Conservation (phyloP, 2,888 invertebrate genomes). For the Eucera pruinosa region DNA sequence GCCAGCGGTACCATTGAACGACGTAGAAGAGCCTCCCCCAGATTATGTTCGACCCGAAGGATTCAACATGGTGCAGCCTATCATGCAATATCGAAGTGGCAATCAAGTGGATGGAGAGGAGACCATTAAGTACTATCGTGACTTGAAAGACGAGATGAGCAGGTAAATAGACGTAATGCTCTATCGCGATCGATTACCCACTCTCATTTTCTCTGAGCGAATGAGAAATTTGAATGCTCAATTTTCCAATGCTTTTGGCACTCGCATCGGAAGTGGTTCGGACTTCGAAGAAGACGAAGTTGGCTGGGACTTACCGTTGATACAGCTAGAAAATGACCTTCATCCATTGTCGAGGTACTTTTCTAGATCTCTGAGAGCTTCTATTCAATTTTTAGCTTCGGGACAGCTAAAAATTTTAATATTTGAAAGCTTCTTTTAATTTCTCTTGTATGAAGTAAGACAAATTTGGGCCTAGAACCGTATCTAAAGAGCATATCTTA, state of each 20-base stretch:
- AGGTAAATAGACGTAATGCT: constrained; percentile 80
- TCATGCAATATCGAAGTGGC: constrained; percentile 82
- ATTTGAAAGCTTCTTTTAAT: too few relatives aligned
- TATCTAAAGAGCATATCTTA: too few relatives aligned
- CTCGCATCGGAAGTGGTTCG: constrained; percentile 84
- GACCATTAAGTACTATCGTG: constrained; percentile 80
- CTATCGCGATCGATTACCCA: background rate
- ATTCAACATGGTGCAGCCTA: constrained; percentile 87
- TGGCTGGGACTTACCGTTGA: constrained; percentile 87
- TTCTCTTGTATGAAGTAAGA: too few relatives aligned
- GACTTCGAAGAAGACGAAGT: constrained; percentile 86
- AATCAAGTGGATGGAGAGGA: constrained; percentile 80
- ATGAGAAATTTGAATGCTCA: constrained; percentile 76
- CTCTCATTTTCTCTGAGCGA: constrained; percentile 13
- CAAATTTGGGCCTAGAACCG: too few relatives aligned
- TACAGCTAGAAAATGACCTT: constrained; percentile 84
- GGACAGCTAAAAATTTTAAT: background rate
- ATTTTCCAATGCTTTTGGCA: constrained; percentile 82
- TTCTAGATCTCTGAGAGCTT: constrained; percentile 12
- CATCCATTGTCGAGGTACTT: constrained; percentile 82
- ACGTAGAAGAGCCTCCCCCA: constrained; percentile 86
- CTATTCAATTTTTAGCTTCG: background rate
- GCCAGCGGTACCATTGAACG: constrained; percentile 86
- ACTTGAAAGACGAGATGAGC: constrained; percentile 84
- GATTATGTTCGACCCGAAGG: constrained; percentile 88